Percentiles rank a stretch among this genome's conserved stretches.
Conservation (phyloP, 2,113 vertebrate species). For the Uria lomvia region DNA sequence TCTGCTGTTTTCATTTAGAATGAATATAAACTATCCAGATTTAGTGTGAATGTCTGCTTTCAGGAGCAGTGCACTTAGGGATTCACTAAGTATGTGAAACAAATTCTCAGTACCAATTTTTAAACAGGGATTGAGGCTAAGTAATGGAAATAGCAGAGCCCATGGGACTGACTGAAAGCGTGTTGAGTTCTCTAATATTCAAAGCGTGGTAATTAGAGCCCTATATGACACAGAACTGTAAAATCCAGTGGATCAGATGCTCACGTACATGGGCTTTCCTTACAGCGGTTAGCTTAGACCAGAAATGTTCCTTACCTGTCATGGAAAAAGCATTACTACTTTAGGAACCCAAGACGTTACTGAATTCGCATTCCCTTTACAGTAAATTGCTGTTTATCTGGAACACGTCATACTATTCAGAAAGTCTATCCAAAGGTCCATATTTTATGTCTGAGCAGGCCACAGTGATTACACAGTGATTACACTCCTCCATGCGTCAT, state of each 20-base stretch:
- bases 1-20: constrained; percentile 15
- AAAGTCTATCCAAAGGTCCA: neutral
- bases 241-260: neutral
- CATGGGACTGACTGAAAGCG: neutral
- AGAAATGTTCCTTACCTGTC: neutral
- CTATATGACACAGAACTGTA: neutral
- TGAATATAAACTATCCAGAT: neutral
- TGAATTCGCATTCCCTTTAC: neutral
- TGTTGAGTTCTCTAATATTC: constrained; percentile 1
- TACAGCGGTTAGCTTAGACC: neutral
- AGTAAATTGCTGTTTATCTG: neutral
- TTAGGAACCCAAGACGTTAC: neutral
- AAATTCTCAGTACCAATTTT: neutral
- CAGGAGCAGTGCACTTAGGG: neutral
- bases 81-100: constrained; percentile 22
- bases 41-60: constrained; percentile 6
- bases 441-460: neutral
- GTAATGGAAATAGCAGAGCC: constrained; percentile 24
- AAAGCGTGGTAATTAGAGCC: neutral
- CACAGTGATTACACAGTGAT: neutral
- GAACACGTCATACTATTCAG: neutral
- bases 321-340: constrained; percentile 16
- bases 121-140: neutral
- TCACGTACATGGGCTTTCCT: constrained; percentile 28
- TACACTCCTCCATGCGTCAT: neutral